A percentile compares a stretch with the other conserved stretches of the same genome.
These are phyloP conservation scores for Eclectus roratus DNA, from an alignment of 2,113 vertebrate genomes.

Conservation along the genomic window DNA sequence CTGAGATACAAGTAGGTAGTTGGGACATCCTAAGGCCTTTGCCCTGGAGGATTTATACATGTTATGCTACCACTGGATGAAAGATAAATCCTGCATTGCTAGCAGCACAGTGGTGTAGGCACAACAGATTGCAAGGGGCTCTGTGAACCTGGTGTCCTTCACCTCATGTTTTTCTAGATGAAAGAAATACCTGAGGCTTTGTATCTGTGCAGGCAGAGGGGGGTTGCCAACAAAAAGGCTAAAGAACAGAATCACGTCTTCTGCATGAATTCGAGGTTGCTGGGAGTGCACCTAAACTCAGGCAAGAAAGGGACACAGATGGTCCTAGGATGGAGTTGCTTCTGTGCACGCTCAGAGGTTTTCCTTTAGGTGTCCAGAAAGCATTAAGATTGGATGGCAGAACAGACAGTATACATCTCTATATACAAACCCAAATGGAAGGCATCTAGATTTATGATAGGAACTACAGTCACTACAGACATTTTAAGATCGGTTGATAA, in stretches of 20 bases:
- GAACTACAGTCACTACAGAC: neutral
- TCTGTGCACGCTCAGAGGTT: neutral
- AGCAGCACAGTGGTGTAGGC: neutral
- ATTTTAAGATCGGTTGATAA: neutral
- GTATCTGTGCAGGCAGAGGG: neutral
- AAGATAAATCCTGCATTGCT: neutral
- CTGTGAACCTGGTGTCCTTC: neutral
- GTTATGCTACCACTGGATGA: neutral
- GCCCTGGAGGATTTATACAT: neutral
- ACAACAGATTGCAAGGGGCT: neutral
- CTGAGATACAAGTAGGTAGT: neutral
- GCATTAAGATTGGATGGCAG: neutral
- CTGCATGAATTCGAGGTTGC: neutral
- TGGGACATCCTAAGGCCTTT: neutral
- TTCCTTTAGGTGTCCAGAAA: neutral
- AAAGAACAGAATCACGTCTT: neutral
- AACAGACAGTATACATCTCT: neutral
- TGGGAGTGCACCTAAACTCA: neutral
- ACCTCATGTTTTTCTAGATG: neutral
- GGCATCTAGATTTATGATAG: neutral
- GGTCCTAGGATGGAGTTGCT: neutral
- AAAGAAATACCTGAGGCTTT: neutral
- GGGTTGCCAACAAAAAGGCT: neutral
- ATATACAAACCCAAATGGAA: neutral
- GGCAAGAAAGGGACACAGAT: neutral